Percentiles rank a stretch among this genome's conserved stretches.
phyloP scores from a whole-genome alignment of 2,888 invertebrate genomes.

The Sphaerophoria rueppellii region DNA sequence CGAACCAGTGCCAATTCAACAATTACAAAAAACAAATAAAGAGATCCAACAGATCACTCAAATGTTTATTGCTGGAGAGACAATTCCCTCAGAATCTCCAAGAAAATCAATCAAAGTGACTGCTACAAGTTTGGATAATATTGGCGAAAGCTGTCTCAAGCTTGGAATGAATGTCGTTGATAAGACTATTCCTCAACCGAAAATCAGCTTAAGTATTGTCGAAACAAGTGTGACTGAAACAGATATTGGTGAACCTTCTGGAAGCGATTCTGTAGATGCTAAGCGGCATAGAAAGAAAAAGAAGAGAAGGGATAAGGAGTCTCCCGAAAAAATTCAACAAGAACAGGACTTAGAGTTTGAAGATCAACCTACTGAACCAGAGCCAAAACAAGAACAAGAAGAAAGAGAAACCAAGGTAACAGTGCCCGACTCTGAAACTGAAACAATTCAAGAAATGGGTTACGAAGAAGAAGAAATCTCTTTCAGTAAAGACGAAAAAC shows the following conservation, averaged over 20 bases:
- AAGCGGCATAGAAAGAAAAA: conserved; percentile 86
- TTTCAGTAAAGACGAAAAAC: conserved; percentile 82
- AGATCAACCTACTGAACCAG: background rate
- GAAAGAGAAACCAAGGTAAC: conserved; percentile 80
- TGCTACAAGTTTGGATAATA: conserved; percentile 81
- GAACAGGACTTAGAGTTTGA: conserved; percentile 15
- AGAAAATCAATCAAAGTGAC: conserved; percentile 78
- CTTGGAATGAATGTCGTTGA: conserved; percentile 76
- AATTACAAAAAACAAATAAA: conserved; percentile 33
- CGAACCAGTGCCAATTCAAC: background rate
- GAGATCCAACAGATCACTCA: conserved; percentile 79
- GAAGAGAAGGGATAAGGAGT: conserved; percentile 84
- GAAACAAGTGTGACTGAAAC: conserved; percentile 77
- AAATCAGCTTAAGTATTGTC: conserved; percentile 80
- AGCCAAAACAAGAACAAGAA: conserved; percentile 18
- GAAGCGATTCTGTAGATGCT: conserved; percentile 82
- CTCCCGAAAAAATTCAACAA: conserved; percentile 60
- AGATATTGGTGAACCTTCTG: conserved; percentile 50
- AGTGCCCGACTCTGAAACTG: conserved; percentile 77
- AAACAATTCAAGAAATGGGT: conserved; percentile 84
- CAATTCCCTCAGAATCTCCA: conserved; percentile 74
- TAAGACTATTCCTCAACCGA: conserved; percentile 69
- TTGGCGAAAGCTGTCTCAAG: conserved; percentile 78
- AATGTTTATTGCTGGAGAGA: conserved; percentile 80
- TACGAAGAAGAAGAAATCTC: conserved; percentile 88